A percentile compares a stretch with the other conserved stretches of the same genome.
Evolutionary conservation across 2,888 invertebrate genomes (phyloP).

Genomic region (Epistrophe eligans): DNA sequence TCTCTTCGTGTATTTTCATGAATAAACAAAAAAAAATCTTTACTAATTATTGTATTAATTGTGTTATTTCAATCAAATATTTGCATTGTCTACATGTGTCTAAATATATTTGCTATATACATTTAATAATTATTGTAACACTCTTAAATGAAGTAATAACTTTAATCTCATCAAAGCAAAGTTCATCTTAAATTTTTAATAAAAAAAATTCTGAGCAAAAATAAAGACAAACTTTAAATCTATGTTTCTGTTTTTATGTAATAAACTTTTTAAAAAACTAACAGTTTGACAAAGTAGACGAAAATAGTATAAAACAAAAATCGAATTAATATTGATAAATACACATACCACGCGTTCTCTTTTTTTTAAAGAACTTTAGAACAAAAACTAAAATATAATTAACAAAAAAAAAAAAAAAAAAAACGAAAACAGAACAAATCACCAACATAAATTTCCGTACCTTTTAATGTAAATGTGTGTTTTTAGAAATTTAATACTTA

Average conservation of each 20-base stretch:
- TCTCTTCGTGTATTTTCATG: constrained; percentile 63
- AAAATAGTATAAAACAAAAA: constrained; percentile 39
- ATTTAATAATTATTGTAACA: constrained; percentile 55
- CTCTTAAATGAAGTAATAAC: constrained; percentile 22
- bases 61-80: constrained; percentile 68
- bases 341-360: constrained; percentile 44
- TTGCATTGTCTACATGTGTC: constrained; percentile 74
- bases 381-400: constrained; percentile 8
- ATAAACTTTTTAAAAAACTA: constrained; percentile 1
- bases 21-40: constrained; percentile 38
- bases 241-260: constrained; percentile 29
- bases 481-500: constrained; percentile 63
- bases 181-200: constrained; percentile 60
- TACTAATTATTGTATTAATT: constrained; percentile 66
- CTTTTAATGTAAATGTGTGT: constrained; percentile 75
- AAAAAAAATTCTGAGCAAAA: constrained; percentile 22
- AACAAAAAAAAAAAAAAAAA: background rate
- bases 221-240: constrained; percentile 28
- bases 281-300: constrained; percentile 52
- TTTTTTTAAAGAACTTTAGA: constrained; percentile 20
- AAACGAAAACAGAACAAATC: constrained; percentile 49
- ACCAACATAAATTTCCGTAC: constrained; percentile 73
- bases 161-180: constrained; percentile 46
- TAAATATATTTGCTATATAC: constrained; percentile 70
- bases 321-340: constrained; percentile 30